Evolutionary conservation across 2,888 invertebrate genomes (phyloP).

Genomic region (Macrophya alboannulata): DNA sequence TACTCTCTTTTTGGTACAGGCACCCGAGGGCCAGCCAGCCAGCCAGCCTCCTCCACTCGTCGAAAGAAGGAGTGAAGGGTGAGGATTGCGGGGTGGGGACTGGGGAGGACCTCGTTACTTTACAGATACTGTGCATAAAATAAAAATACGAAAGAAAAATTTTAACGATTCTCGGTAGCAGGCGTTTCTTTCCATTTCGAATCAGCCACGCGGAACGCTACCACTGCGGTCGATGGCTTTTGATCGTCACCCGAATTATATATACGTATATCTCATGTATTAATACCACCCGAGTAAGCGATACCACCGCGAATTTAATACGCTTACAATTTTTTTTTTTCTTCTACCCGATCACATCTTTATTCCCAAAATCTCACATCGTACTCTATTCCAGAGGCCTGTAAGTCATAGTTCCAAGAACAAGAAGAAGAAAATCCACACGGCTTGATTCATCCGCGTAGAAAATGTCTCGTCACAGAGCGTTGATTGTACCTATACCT

Average conservation of each 20-base stretch:
- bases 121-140: constrained; percentile 55
- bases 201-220: constrained; percentile 30
- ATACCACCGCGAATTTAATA: neutral
- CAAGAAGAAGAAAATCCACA: neutral
- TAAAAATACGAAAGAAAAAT: constrained; percentile 53
- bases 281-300: constrained; percentile 2
- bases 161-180: constrained; percentile 53
- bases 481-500: neutral
- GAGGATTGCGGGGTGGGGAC: constrained; percentile 23
- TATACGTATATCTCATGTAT: neutral
- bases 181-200: constrained; percentile 50
- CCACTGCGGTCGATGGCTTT: constrained; percentile 48
- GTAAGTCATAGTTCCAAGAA: neutral
- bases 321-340: neutral
- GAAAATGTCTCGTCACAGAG: neutral
- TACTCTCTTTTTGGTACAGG: constrained; percentile 9
- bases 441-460: neutral
- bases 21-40: constrained; percentile 29
- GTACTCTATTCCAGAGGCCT: neutral
- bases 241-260: constrained; percentile 43
- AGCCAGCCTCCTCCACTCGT: constrained; percentile 35
- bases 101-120: constrained; percentile 55
- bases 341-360: neutral
- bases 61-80: constrained; percentile 51
- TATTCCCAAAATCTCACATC: neutral